A percentile compares a stretch with the other conserved stretches of the same genome.
These are phyloP conservation scores for Cheilosia vulpina DNA, from an alignment of 2,888 invertebrate species.

Conservation along the genomic window DNA sequence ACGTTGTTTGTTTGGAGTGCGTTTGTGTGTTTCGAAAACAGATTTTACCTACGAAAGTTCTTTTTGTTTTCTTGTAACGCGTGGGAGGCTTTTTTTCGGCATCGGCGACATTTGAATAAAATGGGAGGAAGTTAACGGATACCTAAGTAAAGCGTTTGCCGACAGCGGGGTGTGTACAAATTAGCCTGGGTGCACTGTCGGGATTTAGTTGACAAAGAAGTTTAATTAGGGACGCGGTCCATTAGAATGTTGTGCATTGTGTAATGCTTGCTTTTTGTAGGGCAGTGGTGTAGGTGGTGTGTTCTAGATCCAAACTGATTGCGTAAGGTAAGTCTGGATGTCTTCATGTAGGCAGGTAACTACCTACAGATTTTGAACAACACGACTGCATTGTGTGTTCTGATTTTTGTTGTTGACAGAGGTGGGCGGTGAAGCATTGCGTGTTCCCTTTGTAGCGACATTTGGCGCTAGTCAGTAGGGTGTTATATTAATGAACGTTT, in stretches of 20 bases:
- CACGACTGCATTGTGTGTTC: background rate
- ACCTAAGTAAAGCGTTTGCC: slow-evolving; percentile 9
- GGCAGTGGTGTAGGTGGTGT: background rate
- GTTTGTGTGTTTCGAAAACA: slow-evolving; percentile 25
- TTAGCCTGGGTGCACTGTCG: background rate
- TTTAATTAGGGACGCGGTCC: background rate
- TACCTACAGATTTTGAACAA: background rate
- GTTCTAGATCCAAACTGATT: background rate
- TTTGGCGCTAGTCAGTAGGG: no score
- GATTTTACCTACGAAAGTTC: slow-evolving; percentile 13
- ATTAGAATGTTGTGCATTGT: slow-evolving; percentile 4
- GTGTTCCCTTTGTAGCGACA: no score
- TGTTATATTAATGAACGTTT: no score
- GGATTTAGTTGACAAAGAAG: slow-evolving; percentile 1
- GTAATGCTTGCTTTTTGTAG: background rate
- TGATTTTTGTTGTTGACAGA: background rate
- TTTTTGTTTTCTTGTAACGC: slow-evolving; percentile 19
- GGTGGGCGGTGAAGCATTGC: background rate
- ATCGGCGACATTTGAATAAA: slow-evolving; percentile 25
- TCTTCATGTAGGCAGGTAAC: background rate
- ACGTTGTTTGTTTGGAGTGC: slow-evolving; percentile 22
- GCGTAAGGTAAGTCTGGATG: background rate
- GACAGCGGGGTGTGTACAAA: background rate
- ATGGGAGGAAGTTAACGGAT: slow-evolving; percentile 22
- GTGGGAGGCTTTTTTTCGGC: slow-evolving; percentile 29